Percentiles rank a stretch among this genome's conserved stretches.
phyloP scores from a whole-genome alignment of 2,797 vertebrate genomes.

The Phyllotis vaccarum region DNA sequence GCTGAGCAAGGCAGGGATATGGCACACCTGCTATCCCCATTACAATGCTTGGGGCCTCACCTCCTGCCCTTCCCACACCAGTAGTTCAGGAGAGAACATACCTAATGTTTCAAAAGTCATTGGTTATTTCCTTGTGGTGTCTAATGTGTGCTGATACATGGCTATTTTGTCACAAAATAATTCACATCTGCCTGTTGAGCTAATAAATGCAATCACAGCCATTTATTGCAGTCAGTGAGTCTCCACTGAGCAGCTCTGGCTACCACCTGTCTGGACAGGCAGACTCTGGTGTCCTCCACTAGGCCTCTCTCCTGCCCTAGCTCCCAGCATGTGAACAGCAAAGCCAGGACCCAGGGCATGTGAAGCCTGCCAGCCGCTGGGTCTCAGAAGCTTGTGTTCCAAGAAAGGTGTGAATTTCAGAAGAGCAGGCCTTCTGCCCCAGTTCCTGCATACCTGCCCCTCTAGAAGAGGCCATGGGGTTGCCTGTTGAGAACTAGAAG shows the following conservation, averaged over 20 bases:
- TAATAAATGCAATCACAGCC: background rate
- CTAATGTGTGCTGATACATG: background rate
- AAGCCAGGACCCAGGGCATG: background rate
- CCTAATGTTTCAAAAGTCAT: background rate
- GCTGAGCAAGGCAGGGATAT: background rate
- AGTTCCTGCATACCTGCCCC: background rate
- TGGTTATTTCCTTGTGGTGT: background rate
- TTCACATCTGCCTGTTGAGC: background rate
- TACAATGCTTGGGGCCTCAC: background rate
- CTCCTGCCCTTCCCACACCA: background rate
- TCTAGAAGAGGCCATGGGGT: background rate
- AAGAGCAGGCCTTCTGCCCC: background rate
- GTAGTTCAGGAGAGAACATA: background rate
- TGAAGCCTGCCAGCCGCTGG: background rate
- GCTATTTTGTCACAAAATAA: background rate
- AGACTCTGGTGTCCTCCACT: background rate
- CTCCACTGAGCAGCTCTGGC: background rate
- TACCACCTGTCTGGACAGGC: no score
- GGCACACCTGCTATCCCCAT: background rate
- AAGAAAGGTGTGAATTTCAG: background rate
- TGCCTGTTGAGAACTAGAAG: background rate
- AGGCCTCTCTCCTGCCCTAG: background rate
- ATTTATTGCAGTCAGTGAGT: background rate
- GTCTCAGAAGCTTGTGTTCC: background rate
- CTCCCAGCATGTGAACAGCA: background rate